Evolutionary conservation across 1,140 invertebrate species (phyloP), one percentile per base, ranked within the genome.

Genomic region (Micrasema longulum): DNA sequence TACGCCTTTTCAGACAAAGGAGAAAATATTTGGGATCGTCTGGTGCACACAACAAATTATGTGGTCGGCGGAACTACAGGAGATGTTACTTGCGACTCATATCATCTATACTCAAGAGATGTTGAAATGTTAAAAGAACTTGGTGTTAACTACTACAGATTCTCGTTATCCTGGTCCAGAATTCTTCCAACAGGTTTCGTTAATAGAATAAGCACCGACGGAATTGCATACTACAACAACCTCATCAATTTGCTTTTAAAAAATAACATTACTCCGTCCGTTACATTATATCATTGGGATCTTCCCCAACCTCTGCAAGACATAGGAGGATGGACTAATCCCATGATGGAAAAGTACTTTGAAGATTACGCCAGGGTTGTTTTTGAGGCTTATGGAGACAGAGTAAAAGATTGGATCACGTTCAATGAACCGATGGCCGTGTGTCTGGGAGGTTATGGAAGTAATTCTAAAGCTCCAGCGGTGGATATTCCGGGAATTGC

Each of bases 211-310:
- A 89, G 85, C 74, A 76, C 79, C 14, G 76, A 81, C 11, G 89
- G 88, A 63, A 80, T 90, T 1, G 79, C 83, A 11, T 89, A 88
- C 67, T 90, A 90, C 72, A 87, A 86, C 67, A 81, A 82, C 31
- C 52, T 90, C 14, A 87, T 90, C 14, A 77, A 88, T 69, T 85
- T 83, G 35, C 76, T 90, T 2, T 48, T 87, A 1, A 16, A 45
- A 18, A 80, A 82, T n/a, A 83, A 83, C 14, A 83, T 83, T 11
- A 82, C 81, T 0, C 86, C 87, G 2, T 82, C 86, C 78, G 86
- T 88, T 0, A 89, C 87, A 0, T 79, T 89, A 10, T 89, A 88
- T 74, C 87, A 89, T 69, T 89, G 88, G 87, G 88, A 89, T 41
- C 75, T 88, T 60, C 88, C 88, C 1, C 80, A 87, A 67, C 71